These are phyloP conservation scores for Acholoe squamosa DNA, from an alignment of 2,888 invertebrate species.

Conservation along the genomic window DNA sequence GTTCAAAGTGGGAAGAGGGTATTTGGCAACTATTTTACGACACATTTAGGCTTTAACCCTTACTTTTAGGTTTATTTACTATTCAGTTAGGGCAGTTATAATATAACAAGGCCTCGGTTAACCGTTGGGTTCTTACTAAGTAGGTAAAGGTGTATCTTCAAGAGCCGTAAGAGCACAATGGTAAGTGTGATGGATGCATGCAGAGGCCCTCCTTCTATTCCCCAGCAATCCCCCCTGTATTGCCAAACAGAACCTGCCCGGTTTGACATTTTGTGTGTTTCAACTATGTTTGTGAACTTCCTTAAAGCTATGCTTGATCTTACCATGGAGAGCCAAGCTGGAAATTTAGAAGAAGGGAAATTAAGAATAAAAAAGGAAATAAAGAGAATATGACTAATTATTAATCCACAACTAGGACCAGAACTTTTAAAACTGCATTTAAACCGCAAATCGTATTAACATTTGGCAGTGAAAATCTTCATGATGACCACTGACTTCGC, in stretches of 20 bases:
- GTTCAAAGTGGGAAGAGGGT: not conserved
- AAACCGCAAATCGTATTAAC: slow-evolving; percentile 26
- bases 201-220: slow-evolving; percentile 48
- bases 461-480: not conserved
- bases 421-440: not conserved
- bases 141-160: slow-evolving; percentile 18
- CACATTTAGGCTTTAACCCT: not conserved
- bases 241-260: slow-evolving; percentile 46
- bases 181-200: slow-evolving; percentile 53
- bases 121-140: not conserved
- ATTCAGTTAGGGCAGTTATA: not conserved
- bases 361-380: not conserved
- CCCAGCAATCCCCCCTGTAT: slow-evolving; percentile 38
- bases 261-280: slow-evolving; percentile 57
- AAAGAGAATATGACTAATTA: too few relatives aligned
- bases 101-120: not conserved
- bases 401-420: slow-evolving; percentile 46
- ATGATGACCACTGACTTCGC: not conserved
- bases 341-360: slow-evolving; percentile 19
- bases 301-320: slow-evolving; percentile 34
- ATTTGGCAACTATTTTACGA: too few relatives aligned
- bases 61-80: not conserved
- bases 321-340: slow-evolving; percentile 63
- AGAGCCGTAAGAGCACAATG: slow-evolving; percentile 45
- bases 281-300: slow-evolving; percentile 12